Evolutionary conservation across 2,888 invertebrate genomes (phyloP).

Genomic region (Aphidoletes aphidimyza): DNA sequence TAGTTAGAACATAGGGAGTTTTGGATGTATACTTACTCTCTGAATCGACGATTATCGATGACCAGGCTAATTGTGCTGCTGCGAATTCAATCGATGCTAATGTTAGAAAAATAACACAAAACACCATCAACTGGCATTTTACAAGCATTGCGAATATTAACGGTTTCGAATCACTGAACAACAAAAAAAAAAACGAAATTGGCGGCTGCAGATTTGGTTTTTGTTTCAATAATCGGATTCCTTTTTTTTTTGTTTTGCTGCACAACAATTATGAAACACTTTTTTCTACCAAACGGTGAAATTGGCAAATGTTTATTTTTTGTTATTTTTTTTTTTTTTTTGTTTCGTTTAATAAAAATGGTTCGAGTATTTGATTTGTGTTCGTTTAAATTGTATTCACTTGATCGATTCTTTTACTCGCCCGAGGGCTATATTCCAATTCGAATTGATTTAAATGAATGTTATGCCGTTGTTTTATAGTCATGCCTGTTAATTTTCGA

Average conservation of each 20-base stretch:
- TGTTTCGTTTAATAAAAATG: not conserved
- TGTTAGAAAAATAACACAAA: not conserved
- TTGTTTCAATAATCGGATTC: no score
- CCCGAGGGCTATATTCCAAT: not conserved
- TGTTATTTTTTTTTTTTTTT: not conserved
- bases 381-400: not conserved
- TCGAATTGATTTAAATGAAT: no score
- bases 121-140: not conserved
- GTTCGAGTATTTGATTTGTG: not conserved
- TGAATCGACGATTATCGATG: slow-evolving; percentile 50
- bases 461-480: not conserved
- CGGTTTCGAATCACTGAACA: not conserved
- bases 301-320: no score
- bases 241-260: not conserved
- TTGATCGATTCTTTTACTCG: not conserved
- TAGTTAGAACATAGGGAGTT: not conserved
- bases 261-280: no score
- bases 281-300: no score
- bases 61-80: slow-evolving; percentile 50
- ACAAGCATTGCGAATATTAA: not conserved
- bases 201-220: no score
- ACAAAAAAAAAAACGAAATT: not conserved
- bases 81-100: not conserved
- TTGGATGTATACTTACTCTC: slow-evolving; percentile 16
- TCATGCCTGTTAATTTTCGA: not conserved